A percentile compares a stretch with the other conserved stretches of the same genome.
phyloP scores from a whole-genome alignment of 2,888 invertebrate species.

The Apodemia hepburni region DNA sequence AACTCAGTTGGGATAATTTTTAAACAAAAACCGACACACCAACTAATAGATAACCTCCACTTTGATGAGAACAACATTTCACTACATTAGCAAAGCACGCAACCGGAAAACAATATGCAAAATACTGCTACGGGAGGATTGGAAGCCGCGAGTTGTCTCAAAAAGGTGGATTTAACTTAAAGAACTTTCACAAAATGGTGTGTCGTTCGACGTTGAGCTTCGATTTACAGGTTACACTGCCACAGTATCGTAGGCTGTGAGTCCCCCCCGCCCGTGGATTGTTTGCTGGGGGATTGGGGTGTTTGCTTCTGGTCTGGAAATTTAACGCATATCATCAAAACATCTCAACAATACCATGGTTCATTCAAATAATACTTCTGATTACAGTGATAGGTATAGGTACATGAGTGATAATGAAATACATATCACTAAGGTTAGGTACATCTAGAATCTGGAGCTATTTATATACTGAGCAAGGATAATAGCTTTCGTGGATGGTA shows the following conservation, averaged over 20 bases:
- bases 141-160: constrained; percentile 25
- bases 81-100: constrained; percentile 34
- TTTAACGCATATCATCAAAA: background rate
- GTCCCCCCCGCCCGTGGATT: constrained; percentile 88
- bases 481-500: constrained; percentile 10
- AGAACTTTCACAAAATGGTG: constrained; percentile 22
- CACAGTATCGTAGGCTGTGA: constrained; percentile 99
- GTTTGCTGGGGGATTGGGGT: constrained; percentile 89
- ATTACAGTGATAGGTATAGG: background rate
- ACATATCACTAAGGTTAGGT: background rate
- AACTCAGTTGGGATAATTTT: constrained; percentile 70
- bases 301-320: constrained; percentile 91
- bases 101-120: constrained; percentile 26
- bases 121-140: constrained; percentile 20
- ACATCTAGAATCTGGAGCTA: constrained; percentile 6
- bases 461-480: constrained; percentile 11
- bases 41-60: constrained; percentile 39
- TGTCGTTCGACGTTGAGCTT: constrained; percentile 27
- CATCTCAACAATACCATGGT: background rate
- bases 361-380: background rate
- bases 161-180: constrained; percentile 30
- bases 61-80: constrained; percentile 46
- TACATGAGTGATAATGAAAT: constrained; percentile 2
- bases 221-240: constrained; percentile 96
- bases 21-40: constrained; percentile 60